A percentile compares a stretch with the other conserved stretches of the same genome.
These are phyloP conservation scores for Drosophila elegans DNA, from an alignment of 1,140 invertebrate genomes.

Conservation along the genomic window DNA sequence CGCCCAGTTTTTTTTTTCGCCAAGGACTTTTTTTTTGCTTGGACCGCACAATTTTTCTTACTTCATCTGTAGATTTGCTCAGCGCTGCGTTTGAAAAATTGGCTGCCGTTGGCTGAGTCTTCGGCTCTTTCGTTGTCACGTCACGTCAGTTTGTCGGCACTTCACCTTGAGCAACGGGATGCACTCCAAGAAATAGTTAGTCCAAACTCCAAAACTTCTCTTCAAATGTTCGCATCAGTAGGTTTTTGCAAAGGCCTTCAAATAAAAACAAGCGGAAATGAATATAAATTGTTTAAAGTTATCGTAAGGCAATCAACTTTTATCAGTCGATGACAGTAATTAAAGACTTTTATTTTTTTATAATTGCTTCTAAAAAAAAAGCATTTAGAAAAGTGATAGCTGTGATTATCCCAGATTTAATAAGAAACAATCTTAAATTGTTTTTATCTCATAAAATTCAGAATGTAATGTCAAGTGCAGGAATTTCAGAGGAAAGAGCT, in stretches of 20 bases:
- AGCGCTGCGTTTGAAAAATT: slow-evolving; percentile 71
- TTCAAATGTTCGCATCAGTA: too few relatives aligned
- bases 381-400: too few relatives aligned
- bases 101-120: slow-evolving; percentile 49
- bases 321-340: too few relatives aligned
- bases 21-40: slow-evolving; percentile 51
- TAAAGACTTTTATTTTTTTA: too few relatives aligned
- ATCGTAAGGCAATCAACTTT: too few relatives aligned
- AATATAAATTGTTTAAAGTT: too few relatives aligned
- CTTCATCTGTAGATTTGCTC: slow-evolving; percentile 54
- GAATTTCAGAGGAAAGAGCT: background rate
- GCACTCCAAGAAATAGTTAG: slow-evolving; percentile 8
- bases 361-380: too few relatives aligned
- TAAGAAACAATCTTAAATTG: background rate
- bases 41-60: slow-evolving; percentile 82
- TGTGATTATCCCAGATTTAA: too few relatives aligned
- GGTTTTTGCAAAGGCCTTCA: too few relatives aligned
- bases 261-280: too few relatives aligned
- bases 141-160: slow-evolving; percentile 55
- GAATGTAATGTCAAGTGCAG: background rate
- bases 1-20: slow-evolving; percentile 25
- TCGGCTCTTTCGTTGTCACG: slow-evolving; percentile 61
- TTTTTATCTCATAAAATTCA: background rate
- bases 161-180: slow-evolving; percentile 30
- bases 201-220: too few relatives aligned